Conservation (phyloP, 2,888 invertebrate genomes). For the Exocentrus adspersus region DNA sequence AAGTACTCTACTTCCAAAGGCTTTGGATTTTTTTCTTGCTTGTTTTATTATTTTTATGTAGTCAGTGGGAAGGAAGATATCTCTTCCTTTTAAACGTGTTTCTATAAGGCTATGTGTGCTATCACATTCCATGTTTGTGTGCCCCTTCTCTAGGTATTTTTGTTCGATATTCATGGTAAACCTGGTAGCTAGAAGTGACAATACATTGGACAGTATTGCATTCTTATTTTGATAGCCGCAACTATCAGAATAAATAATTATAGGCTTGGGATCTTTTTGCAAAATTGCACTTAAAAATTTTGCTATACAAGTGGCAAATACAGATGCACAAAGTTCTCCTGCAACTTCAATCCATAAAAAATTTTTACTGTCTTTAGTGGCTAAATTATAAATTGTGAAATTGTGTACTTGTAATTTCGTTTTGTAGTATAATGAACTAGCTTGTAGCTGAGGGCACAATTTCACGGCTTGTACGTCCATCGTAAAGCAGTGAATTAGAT, state of each 20-base stretch:
- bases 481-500: too few relatives aligned
- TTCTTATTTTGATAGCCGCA: slow-evolving; percentile 24
- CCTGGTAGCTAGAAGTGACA: slow-evolving; percentile 12
- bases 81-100: too few relatives aligned
- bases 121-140: slow-evolving; percentile 11
- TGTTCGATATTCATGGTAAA: slow-evolving; percentile 13
- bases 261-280: not conserved
- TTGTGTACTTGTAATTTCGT: slow-evolving; percentile 51
- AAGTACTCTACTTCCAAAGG: slow-evolving; percentile 24
- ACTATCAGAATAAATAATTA: slow-evolving; percentile 19
- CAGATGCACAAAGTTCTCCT: slow-evolving; percentile 14
- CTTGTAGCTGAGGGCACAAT: slow-evolving; percentile 45
- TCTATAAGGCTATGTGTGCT: too few relatives aligned
- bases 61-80: slow-evolving; percentile 14
- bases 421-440: slow-evolving; percentile 52
- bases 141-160: slow-evolving; percentile 12
- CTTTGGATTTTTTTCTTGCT: slow-evolving; percentile 20
- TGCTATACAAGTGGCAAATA: slow-evolving; percentile 15
- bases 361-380: slow-evolving; percentile 38
- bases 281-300: slow-evolving; percentile 13
- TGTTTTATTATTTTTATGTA: slow-evolving; percentile 8
- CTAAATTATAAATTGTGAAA: slow-evolving; percentile 45
- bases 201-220: not conserved
- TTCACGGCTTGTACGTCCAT: slow-evolving; percentile 40
- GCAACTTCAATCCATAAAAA: slow-evolving; percentile 22